Conservation (phyloP, 2,113 vertebrate species). For the Cochlearius cochlearius region DNA sequence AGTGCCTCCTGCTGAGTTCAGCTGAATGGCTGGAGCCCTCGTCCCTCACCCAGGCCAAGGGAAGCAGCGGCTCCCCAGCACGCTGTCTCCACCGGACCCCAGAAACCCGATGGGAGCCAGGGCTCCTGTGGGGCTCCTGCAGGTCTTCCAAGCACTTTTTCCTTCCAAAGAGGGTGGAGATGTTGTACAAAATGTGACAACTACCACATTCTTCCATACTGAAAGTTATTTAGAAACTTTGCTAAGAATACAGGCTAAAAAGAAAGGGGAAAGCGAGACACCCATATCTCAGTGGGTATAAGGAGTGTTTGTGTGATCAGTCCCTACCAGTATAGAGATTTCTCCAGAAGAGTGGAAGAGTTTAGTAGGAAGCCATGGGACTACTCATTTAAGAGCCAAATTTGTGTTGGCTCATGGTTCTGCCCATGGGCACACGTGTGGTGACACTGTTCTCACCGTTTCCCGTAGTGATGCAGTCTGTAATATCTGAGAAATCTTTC, state of each 20-base stretch:
- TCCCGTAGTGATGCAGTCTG: background rate
- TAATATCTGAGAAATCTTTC: background rate
- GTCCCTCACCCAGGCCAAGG: background rate
- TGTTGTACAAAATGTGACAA: background rate
- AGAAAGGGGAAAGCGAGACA: background rate
- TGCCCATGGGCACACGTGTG: background rate
- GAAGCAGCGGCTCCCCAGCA: background rate
- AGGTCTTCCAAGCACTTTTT: background rate
- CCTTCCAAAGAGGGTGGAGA: background rate
- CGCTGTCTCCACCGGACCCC: accelerated
- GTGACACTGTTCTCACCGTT: background rate
- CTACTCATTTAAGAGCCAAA: background rate
- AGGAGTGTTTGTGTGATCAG: background rate
- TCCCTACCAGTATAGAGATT: background rate
- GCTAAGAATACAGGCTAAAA: background rate
- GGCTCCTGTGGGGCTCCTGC: background rate
- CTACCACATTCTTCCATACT: background rate
- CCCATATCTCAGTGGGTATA: background rate
- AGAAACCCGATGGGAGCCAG: background rate
- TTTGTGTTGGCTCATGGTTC: background rate
- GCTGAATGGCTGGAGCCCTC: background rate
- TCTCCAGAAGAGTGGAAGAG: background rate
- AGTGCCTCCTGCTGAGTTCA: background rate
- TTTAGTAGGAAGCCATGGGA: background rate
- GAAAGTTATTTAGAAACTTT: background rate